Evolutionary conservation across 1,140 invertebrate species (phyloP).

Genomic region (Sarcophaga bullata): DNA sequence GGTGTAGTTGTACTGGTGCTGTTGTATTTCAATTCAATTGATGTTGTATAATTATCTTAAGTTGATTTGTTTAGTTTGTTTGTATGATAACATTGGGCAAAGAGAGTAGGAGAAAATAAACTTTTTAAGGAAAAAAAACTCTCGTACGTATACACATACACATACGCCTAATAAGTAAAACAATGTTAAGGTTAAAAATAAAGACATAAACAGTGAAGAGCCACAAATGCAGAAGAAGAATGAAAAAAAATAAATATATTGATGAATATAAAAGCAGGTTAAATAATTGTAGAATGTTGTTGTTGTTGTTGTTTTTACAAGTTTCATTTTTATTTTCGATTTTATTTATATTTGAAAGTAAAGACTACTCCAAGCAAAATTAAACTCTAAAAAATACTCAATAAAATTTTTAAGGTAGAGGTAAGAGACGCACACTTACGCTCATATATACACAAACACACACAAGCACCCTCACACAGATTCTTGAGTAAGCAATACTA

Average conservation of each 20-base stretch:
- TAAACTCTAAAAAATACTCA: slow-evolving; percentile 2
- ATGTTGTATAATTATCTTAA: slow-evolving; percentile 65
- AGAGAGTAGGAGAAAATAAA: no score
- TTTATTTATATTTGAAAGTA: background rate
- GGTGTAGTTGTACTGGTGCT: slow-evolving; percentile 1
- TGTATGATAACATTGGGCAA: background rate
- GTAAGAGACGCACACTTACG: background rate
- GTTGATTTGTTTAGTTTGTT: slow-evolving; percentile 64
- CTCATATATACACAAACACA: background rate
- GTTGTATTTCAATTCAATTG: slow-evolving; percentile 49
- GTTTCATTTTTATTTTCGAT: background rate
- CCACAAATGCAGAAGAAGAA: background rate
- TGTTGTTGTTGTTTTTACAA: background rate
- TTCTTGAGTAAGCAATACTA: no score
- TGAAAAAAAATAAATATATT: background rate
- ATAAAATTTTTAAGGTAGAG: background rate
- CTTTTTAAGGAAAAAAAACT: no score
- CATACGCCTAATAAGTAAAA: background rate
- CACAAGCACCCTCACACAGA: background rate
- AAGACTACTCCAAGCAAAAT: slow-evolving; percentile 16
- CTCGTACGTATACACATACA: no score
- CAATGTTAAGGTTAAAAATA: background rate
- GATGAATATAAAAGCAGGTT: slow-evolving; percentile 1
- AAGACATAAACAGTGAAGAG: background rate
- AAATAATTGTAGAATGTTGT: background rate